A percentile compares a stretch with the other conserved stretches of the same genome.
Evolutionary conservation across 2,888 invertebrate genomes (phyloP).

Genomic region (Lordiphosa fenestrarum): DNA sequence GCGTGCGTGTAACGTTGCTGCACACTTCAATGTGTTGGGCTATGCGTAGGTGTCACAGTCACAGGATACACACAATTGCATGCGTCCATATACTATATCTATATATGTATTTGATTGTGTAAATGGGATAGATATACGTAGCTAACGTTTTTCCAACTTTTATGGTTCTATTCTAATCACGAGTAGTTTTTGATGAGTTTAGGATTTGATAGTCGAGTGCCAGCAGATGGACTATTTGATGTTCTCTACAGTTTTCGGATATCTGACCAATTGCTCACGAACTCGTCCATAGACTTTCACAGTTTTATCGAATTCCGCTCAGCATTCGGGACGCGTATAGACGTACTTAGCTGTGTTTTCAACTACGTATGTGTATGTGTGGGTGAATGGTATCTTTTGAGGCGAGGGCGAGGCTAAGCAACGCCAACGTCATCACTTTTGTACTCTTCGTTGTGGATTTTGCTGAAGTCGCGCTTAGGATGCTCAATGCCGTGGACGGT

Average conservation of each 20-base stretch:
- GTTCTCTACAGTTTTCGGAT: too few relatives aligned
- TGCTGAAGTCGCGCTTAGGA: slow-evolving; percentile 3
- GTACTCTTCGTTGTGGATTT: slow-evolving; percentile 7
- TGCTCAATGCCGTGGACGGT: slow-evolving; percentile 9
- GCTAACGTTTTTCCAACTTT: too few relatives aligned
- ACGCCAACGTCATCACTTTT: slow-evolving; percentile 5
- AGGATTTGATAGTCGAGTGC: too few relatives aligned
- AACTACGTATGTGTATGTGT: slow-evolving; percentile 5
- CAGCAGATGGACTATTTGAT: too few relatives aligned
- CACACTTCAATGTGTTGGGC: slow-evolving; percentile 11
- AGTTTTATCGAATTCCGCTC: too few relatives aligned
- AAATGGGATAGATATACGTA: too few relatives aligned
- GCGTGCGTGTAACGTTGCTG: slow-evolving; percentile 34
- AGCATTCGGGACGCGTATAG: too few relatives aligned
- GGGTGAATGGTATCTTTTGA: slow-evolving; percentile 3
- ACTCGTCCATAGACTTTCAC: too few relatives aligned
- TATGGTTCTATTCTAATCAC: too few relatives aligned
- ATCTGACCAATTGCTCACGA: too few relatives aligned
- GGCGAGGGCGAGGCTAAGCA: slow-evolving; percentile 8
- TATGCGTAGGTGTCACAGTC: slow-evolving; percentile 53
- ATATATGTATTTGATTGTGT: not conserved
- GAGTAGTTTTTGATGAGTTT: too few relatives aligned
- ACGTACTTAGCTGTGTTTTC: slow-evolving; percentile 21
- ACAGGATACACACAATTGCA: slow-evolving; percentile 19
- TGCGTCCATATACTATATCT: not conserved